A percentile compares a stretch with the other conserved stretches of the same genome.
Conservation (phyloP, 2,797 vertebrate genomes). For the Discoglossus pictus region DNA sequence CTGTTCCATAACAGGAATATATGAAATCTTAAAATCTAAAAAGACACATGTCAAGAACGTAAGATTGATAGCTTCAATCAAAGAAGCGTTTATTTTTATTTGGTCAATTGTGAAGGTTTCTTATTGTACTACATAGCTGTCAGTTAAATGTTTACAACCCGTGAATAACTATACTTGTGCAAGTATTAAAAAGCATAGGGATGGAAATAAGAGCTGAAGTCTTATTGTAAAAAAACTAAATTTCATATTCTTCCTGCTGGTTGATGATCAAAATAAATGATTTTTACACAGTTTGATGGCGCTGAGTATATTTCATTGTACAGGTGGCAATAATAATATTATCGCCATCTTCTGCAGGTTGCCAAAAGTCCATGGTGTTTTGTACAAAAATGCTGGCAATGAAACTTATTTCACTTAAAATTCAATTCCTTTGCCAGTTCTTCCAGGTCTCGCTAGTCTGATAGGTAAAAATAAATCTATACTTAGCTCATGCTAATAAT, state of each 20-base stretch:
- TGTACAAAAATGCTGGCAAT: too few relatives aligned
- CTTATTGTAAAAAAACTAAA: slow-evolving; percentile 29
- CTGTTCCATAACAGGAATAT: slow-evolving; percentile 16
- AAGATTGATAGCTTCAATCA: slow-evolving; percentile 46
- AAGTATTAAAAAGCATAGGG: background rate
- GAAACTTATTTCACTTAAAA: too few relatives aligned
- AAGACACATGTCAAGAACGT: slow-evolving; percentile 30
- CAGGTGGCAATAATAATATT: too few relatives aligned
- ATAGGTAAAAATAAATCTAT: too few relatives aligned
- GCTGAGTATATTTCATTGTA: background rate
- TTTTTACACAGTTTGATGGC: slow-evolving; percentile 17
- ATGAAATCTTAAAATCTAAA: slow-evolving; percentile 26
- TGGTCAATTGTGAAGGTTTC: slow-evolving; percentile 30
- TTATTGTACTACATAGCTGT: slow-evolving; percentile 36
- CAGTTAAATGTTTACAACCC: slow-evolving; percentile 44
- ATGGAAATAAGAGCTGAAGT: slow-evolving; percentile 10
- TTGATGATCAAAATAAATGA: slow-evolving; percentile 25
- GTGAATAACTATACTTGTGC: slow-evolving; percentile 36
- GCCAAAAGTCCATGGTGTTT: too few relatives aligned
- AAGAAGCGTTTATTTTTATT: slow-evolving; percentile 39
- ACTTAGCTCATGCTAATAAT: too few relatives aligned
- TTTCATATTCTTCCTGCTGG: slow-evolving; percentile 25
- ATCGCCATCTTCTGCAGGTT: too few relatives aligned
- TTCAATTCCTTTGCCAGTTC: too few relatives aligned
- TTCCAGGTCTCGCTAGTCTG: too few relatives aligned